Evolutionary conservation across 2,888 invertebrate species (phyloP).

Genomic region (Sisyra nigra): DNA sequence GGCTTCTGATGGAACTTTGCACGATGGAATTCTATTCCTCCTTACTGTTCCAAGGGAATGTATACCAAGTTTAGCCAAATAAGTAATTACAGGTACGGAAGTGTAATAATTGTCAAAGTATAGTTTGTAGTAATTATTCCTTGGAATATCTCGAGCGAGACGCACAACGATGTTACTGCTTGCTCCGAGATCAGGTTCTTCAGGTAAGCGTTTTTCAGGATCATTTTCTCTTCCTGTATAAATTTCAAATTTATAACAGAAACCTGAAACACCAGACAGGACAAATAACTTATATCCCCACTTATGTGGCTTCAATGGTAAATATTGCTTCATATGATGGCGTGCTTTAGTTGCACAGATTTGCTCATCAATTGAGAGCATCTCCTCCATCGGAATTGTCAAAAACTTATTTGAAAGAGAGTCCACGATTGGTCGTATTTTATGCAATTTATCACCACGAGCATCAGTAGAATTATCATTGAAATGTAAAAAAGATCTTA

Average conservation of each 20-base stretch:
- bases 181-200: slow-evolving; percentile 18
- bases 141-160: slow-evolving; percentile 15
- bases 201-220: not conserved
- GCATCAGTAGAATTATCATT: slow-evolving; percentile 12
- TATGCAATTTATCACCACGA: slow-evolving; percentile 11
- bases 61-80: slow-evolving; percentile 18
- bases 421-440: slow-evolving; percentile 13
- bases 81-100: slow-evolving; percentile 15
- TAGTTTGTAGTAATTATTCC: slow-evolving; percentile 17
- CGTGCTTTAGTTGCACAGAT: slow-evolving; percentile 19
- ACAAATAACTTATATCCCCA: slow-evolving; percentile 19
- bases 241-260: slow-evolving; percentile 17
- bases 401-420: slow-evolving; percentile 8
- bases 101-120: slow-evolving; percentile 21
- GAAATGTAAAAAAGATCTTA: slow-evolving; percentile 12
- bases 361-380: slow-evolving; percentile 14
- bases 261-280: slow-evolving; percentile 14
- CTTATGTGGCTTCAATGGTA: slow-evolving; percentile 19
- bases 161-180: slow-evolving; percentile 17
- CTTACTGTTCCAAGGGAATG: slow-evolving; percentile 18
- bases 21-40: slow-evolving; percentile 18
- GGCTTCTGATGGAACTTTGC: slow-evolving; percentile 18
- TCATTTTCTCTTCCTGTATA: slow-evolving; percentile 10
- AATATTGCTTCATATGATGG: slow-evolving; percentile 18
- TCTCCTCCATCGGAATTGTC: slow-evolving; percentile 10